Conservation (phyloP, 1,140 invertebrate species). For the Eupeodes corollae region DNA sequence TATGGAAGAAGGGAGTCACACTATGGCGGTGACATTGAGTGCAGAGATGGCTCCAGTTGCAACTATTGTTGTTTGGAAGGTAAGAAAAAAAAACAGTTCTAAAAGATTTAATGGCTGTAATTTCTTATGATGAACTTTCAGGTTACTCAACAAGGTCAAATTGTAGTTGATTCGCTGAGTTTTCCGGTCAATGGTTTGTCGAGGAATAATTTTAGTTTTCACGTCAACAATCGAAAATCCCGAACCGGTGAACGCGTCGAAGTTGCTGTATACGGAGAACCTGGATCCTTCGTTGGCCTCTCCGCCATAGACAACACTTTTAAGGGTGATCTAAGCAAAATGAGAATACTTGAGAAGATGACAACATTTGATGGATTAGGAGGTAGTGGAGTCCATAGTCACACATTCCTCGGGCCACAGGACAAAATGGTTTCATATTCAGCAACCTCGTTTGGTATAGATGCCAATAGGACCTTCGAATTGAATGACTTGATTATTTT, state of each 20-base stretch:
- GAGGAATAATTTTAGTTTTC: slow-evolving; percentile 81
- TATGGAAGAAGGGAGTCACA: slow-evolving; percentile 57
- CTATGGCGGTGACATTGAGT: slow-evolving; percentile 78
- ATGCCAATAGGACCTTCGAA: slow-evolving; percentile 86
- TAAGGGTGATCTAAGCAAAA: slow-evolving; percentile 80
- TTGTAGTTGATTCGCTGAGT: slow-evolving; percentile 83
- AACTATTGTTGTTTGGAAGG: slow-evolving; percentile 80
- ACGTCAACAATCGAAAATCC: slow-evolving; percentile 85
- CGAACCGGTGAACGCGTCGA: slow-evolving; percentile 84
- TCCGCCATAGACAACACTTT: slow-evolving; percentile 79
- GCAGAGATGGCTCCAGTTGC: slow-evolving; percentile 90
- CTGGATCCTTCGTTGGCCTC: slow-evolving; percentile 83
- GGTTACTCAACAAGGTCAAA: slow-evolving; percentile 63
- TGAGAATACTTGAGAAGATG: slow-evolving; percentile 80
- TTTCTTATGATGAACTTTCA: too few relatives aligned
- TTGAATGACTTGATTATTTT: slow-evolving; percentile 74
- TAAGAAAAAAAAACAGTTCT: slow-evolving; percentile 26
- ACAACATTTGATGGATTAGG: slow-evolving; percentile 73
- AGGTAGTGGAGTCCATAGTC: slow-evolving; percentile 74
- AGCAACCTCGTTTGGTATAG: slow-evolving; percentile 78
- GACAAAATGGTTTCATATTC: slow-evolving; percentile 84
- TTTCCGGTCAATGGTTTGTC: slow-evolving; percentile 92
- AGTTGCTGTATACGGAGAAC: slow-evolving; percentile 81
- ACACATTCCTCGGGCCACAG: slow-evolving; percentile 72
- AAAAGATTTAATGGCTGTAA: too few relatives aligned